phyloP scores from a whole-genome alignment of 2,797 vertebrate genomes.

The Aulostomus chinensis region DNA sequence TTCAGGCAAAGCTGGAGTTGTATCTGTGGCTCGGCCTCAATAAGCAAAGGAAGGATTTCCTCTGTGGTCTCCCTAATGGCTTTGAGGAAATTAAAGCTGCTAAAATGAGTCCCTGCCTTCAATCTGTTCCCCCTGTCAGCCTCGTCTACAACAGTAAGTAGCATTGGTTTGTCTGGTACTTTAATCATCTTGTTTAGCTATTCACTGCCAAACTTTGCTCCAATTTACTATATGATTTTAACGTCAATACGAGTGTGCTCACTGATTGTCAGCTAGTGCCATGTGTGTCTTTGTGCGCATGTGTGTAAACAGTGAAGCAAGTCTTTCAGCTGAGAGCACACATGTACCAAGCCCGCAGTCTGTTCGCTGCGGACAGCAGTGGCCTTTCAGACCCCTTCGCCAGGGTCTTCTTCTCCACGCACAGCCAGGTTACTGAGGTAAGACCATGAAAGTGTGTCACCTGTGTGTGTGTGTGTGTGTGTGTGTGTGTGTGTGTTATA shows the following conservation, averaged over 20 bases:
- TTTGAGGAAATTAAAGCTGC: conserved; percentile 90
- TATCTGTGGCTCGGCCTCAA: conserved; percentile 96
- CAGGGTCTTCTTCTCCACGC: conserved; percentile 95
- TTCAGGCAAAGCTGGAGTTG: conserved; percentile 96
- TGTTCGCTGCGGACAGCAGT: conserved; percentile 94
- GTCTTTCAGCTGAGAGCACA: conserved; percentile 95
- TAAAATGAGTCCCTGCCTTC: conserved; percentile 77
- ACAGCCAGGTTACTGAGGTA: conserved; percentile 98
- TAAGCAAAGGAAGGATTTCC: conserved; percentile 94
- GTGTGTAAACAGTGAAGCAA: conserved; percentile 88
- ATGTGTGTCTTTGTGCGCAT: not conserved
- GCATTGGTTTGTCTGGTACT: too few relatives aligned
- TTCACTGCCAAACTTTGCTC: too few relatives aligned
- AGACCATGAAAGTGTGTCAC: conserved; percentile 10
- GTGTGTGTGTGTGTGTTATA: too few relatives aligned
- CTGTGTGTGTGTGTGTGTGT: not conserved
- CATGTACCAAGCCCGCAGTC: conserved; percentile 97
- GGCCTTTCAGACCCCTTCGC: conserved; percentile 97
- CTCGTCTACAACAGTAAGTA: conserved; percentile 94
- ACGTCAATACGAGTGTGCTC: too few relatives aligned
- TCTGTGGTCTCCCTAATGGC: conserved; percentile 91
- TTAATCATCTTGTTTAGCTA: too few relatives aligned
- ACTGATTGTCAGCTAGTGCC: too few relatives aligned
- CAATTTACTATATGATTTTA: too few relatives aligned
- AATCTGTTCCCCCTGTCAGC: conserved; percentile 87